A percentile compares a stretch with the other conserved stretches of the same genome.
Evolutionary conservation across 2,797 vertebrate species (phyloP).

Genomic region (Pseudomugil tenellus): DNA sequence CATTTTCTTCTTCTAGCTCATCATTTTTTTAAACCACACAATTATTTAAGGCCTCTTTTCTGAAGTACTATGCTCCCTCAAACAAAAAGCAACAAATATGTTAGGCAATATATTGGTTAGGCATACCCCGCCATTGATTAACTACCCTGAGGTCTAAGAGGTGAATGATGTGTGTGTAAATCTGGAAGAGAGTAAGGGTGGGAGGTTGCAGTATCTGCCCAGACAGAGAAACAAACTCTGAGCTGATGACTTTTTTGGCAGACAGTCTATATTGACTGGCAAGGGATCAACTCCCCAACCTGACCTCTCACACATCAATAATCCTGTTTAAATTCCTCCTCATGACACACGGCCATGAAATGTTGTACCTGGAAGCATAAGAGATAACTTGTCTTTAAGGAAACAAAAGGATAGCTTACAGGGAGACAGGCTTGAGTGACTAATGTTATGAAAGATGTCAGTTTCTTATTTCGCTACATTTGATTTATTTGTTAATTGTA

Average conservation of each 20-base stretch:
- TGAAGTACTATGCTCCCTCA: conserved; percentile 50
- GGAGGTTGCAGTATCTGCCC: conserved; percentile 30
- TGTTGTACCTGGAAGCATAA: conserved; percentile 48
- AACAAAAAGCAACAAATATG: conserved; percentile 26
- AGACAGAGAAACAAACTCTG: conserved; percentile 53
- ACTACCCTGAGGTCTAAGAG: conserved; percentile 34
- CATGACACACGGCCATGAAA: conserved; percentile 42
- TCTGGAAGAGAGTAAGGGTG: conserved; percentile 4
- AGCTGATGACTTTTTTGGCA: conserved; percentile 76
- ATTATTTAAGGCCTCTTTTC: conserved; percentile 58
- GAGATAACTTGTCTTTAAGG: conserved; percentile 49
- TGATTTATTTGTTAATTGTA: conserved; percentile 29
- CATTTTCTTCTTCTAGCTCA: conserved; percentile 34
- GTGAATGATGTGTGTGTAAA: conserved; percentile 26
- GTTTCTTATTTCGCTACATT: conserved; percentile 5
- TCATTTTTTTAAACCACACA: conserved; percentile 52
- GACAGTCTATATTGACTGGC: conserved; percentile 68
- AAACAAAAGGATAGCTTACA: not conserved
- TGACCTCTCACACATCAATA: conserved; percentile 66
- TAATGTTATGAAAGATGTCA: conserved; percentile 12
- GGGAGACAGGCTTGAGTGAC: conserved; percentile 8
- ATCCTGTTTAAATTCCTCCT: conserved; percentile 43
- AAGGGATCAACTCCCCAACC: conserved; percentile 65
- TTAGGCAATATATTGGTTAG: conserved; percentile 47
- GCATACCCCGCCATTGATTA: conserved; percentile 60